Conservation (phyloP, 2,113 vertebrate species). For the Numenius arquata region DNA sequence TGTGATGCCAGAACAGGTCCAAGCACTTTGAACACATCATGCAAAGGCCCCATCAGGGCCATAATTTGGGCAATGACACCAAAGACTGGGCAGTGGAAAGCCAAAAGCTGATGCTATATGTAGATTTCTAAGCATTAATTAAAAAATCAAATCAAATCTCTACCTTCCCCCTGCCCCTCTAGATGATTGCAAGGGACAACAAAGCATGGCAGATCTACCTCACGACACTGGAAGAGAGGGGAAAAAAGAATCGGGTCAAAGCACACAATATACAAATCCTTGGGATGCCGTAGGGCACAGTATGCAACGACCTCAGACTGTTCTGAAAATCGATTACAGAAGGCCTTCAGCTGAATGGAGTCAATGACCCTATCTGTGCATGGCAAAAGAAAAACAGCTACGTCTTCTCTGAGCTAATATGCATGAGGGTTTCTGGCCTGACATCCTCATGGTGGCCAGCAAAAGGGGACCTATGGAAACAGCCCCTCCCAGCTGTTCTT, state of each 20-base stretch:
- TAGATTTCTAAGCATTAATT: conserved; percentile 17
- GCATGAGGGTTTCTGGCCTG: background rate
- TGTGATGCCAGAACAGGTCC: background rate
- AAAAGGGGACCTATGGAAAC: background rate
- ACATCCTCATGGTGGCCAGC: background rate
- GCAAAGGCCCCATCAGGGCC: background rate
- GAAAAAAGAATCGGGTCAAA: conserved; percentile 49
- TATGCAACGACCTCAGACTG: conserved; percentile 40
- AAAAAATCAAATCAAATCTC: conserved; percentile 14
- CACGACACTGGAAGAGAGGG: conserved; percentile 9
- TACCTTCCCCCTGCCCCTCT: background rate
- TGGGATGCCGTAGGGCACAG: conserved; percentile 21
- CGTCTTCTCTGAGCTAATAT: background rate
- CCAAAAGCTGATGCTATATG: background rate
- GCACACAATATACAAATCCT: conserved; percentile 40
- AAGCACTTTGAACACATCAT: background rate
- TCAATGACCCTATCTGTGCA: conserved; percentile 36
- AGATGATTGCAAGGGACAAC: background rate
- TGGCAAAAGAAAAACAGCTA: background rate
- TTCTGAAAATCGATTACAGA: conserved; percentile 57
- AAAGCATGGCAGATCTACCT: conserved; percentile 18
- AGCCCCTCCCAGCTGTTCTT: background rate
- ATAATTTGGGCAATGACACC: background rate
- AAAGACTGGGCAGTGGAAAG: background rate
- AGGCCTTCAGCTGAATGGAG: conserved; percentile 46